A percentile compares a stretch with the other conserved stretches of the same genome.
Evolutionary conservation across 2,888 invertebrate genomes (phyloP).

Genomic region (Operophtera brumata): DNA sequence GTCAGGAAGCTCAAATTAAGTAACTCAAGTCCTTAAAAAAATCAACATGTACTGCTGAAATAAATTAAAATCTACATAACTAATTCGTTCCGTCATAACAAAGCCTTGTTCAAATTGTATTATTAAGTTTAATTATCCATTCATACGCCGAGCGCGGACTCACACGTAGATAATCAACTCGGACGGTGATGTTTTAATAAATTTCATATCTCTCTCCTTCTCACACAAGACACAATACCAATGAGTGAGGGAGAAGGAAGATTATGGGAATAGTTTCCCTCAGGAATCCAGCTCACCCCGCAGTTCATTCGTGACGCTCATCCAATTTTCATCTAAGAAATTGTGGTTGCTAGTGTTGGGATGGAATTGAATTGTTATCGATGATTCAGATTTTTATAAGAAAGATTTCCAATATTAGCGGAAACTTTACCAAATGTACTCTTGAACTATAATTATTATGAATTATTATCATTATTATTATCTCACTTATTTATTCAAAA

Average conservation of each 20-base stretch:
- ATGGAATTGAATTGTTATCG: slow-evolving; percentile 7
- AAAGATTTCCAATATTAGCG: neutral
- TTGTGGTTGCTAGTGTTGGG: slow-evolving; percentile 44
- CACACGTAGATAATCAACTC: slow-evolving; percentile 71
- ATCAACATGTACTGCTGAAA: slow-evolving; percentile 23
- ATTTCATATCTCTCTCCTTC: slow-evolving; percentile 48
- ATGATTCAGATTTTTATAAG: neutral
- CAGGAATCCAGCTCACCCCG: slow-evolving; percentile 41
- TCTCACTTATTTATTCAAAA: too few species aligned
- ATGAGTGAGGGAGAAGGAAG: slow-evolving; percentile 29
- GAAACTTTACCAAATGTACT: neutral
- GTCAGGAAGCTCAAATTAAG: neutral
- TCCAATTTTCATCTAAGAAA: slow-evolving; percentile 59
- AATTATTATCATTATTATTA: too few species aligned
- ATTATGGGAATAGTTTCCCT: slow-evolving; percentile 43
- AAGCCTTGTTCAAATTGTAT: slow-evolving; percentile 60
- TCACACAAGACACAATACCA: slow-evolving; percentile 25
- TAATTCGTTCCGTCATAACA: slow-evolving; percentile 41
- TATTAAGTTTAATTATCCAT: slow-evolving; percentile 64
- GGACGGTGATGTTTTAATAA: slow-evolving; percentile 64
- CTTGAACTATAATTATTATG: too few species aligned
- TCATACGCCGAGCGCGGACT: slow-evolving; percentile 60
- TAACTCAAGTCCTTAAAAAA: slow-evolving; percentile 7
- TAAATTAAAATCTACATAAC: slow-evolving; percentile 39
- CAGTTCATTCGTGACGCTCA: slow-evolving; percentile 62